Percentiles rank a stretch among this genome's conserved stretches.
phyloP scores from a whole-genome alignment of 1,140 invertebrate species.

The Mylabris phalerata region DNA sequence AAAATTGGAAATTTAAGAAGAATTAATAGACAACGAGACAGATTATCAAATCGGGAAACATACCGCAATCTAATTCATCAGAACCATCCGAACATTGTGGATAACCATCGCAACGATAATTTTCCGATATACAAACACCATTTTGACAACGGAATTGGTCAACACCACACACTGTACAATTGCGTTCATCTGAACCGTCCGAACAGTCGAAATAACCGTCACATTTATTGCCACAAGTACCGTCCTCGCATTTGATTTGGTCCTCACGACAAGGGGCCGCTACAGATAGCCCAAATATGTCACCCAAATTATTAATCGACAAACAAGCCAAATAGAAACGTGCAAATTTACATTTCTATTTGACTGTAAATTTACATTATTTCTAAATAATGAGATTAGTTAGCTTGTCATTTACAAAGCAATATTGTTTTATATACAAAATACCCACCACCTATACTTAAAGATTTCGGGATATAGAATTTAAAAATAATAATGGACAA shows the following conservation, averaged over 20 bases:
- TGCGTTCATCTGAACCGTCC: constrained; percentile 48
- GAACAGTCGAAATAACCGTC: constrained; percentile 46
- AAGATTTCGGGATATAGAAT: too few species aligned
- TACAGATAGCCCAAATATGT: constrained; percentile 6
- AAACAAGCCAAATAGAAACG: too few species aligned
- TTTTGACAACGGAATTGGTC: constrained; percentile 49
- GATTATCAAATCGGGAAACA: constrained; percentile 3
- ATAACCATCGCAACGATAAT: constrained; percentile 45
- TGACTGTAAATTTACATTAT: too few species aligned
- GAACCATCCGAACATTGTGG: constrained; percentile 46
- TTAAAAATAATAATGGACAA: too few species aligned
- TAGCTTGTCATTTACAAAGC: too few species aligned
- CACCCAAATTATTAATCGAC: too few species aligned
- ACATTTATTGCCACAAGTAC: constrained; percentile 53
- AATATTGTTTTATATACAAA: too few species aligned
- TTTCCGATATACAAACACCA: constrained; percentile 46
- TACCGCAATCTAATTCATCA: constrained; percentile 47
- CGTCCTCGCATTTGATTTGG: constrained; percentile 57
- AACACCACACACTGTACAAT: constrained; percentile 37
- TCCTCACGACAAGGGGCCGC: constrained; percentile 42
- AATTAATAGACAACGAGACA: neutral
- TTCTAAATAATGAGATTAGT: too few species aligned
- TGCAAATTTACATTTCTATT: too few species aligned
- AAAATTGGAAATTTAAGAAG: neutral
- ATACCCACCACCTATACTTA: too few species aligned